Percentiles rank a stretch among this genome's conserved stretches.
These are phyloP conservation scores for Clistopyga incitator DNA, from an alignment of 2,888 invertebrate genomes.

Conservation along the genomic window DNA sequence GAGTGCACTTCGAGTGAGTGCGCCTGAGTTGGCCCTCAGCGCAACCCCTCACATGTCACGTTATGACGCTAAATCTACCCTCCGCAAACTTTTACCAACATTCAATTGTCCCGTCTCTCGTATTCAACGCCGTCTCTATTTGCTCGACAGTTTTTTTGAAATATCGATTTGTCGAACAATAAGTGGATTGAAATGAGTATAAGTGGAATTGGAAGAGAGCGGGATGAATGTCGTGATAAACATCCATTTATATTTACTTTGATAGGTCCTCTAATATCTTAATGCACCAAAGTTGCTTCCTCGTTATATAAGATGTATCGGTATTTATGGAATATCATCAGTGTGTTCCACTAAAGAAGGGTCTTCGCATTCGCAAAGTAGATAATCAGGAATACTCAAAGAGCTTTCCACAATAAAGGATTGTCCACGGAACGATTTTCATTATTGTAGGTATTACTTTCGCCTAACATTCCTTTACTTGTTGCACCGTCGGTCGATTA, in stretches of 20 bases:
- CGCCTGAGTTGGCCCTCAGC: conserved; percentile 27
- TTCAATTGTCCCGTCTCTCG: conserved; percentile 54
- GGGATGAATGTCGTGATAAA: background rate
- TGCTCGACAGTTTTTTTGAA: background rate
- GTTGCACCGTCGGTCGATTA: background rate
- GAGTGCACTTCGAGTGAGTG: conserved; percentile 45
- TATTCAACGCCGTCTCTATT: conserved; percentile 2
- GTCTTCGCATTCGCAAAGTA: background rate
- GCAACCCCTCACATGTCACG: conserved; percentile 48
- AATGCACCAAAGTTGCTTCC: background rate
- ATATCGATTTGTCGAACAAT: conserved; percentile 45
- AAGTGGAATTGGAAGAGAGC: conserved; percentile 1
- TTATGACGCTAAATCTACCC: conserved; percentile 64
- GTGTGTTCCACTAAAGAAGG: background rate
- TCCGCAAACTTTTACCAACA: conserved; percentile 57
- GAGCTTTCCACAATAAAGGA: background rate
- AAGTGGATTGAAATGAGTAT: conserved; percentile 41
- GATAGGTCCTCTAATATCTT: background rate
- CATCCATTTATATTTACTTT: conserved; percentile 1
- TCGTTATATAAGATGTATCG: background rate
- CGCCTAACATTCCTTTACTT: background rate
- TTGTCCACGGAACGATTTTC: background rate
- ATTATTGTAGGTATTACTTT: background rate
- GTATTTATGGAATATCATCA: background rate
- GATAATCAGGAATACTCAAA: background rate